These are phyloP conservation scores for Asarcornis scutulata DNA, from an alignment of 2,113 vertebrate genomes.

Conservation along the genomic window DNA sequence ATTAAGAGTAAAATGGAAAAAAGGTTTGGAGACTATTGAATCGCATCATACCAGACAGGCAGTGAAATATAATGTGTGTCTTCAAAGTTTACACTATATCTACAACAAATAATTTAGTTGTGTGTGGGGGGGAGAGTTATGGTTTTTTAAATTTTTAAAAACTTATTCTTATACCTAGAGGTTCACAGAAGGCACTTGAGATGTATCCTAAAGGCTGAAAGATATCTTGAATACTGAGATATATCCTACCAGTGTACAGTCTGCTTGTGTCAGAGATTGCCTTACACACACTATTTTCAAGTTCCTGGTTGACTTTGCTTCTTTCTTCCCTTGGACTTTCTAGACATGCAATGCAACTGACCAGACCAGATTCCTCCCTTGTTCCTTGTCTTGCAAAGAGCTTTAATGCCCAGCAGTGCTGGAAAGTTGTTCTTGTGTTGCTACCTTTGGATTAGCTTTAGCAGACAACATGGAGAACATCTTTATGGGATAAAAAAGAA, in stretches of 20 bases:
- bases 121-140: not conserved
- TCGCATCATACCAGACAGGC: not conserved
- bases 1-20: not conserved
- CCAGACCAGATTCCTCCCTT: not conserved
- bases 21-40: not conserved
- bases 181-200: not conserved
- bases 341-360: not conserved
- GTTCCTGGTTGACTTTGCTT: not conserved
- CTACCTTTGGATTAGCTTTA: not conserved
- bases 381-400: not conserved
- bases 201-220: not conserved
- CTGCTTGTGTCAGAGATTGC: not conserved
- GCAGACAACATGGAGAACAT: not conserved
- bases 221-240: not conserved
- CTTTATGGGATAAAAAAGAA: not conserved
- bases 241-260: not conserved
- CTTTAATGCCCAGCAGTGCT: not conserved
- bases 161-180: not conserved
- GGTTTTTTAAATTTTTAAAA: not conserved
- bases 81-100: not conserved
- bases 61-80: not conserved
- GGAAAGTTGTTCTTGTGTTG: not conserved
- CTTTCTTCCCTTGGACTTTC: not conserved
- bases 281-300: not conserved
- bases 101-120: not conserved